These are phyloP conservation scores for Propithecus deckenii DNA, from an alignment of 2,797 vertebrate genomes.

Conservation along the genomic window DNA sequence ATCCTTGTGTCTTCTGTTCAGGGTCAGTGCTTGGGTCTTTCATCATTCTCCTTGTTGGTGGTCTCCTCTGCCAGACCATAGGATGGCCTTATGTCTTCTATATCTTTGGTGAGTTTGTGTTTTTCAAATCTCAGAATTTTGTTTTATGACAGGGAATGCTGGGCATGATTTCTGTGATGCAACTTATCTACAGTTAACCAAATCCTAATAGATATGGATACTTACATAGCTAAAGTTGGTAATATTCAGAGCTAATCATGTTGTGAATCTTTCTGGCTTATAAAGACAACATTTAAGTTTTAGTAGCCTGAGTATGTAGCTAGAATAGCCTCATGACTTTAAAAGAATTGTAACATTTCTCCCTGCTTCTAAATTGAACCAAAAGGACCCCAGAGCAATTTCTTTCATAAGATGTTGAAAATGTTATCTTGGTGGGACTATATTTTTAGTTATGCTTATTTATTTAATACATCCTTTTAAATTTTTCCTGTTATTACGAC, in stretches of 20 bases:
- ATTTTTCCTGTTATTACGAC: background rate
- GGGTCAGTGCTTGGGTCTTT: slow-evolving; percentile 86
- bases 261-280: background rate
- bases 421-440: background rate
- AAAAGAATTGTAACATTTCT: background rate
- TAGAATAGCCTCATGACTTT: background rate
- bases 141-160: background rate
- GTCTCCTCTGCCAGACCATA: slow-evolving; percentile 86
- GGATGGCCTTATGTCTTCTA: slow-evolving; percentile 93
- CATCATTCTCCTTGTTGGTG: slow-evolving; percentile 85
- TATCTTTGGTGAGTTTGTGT: slow-evolving; percentile 86
- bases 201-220: background rate
- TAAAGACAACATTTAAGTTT: background rate
- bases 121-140: background rate
- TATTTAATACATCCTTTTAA: background rate
- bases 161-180: background rate
- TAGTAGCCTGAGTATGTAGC: background rate
- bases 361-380: background rate
- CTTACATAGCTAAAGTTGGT: background rate
- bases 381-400: background rate
- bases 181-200: background rate
- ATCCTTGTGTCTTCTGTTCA: slow-evolving; percentile 21
- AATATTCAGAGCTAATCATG: background rate
- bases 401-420: background rate
- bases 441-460: background rate